Base-by-base conservation (phyloP, 1,140 invertebrate genomes). In the Drosophila persimilis region DNA sequence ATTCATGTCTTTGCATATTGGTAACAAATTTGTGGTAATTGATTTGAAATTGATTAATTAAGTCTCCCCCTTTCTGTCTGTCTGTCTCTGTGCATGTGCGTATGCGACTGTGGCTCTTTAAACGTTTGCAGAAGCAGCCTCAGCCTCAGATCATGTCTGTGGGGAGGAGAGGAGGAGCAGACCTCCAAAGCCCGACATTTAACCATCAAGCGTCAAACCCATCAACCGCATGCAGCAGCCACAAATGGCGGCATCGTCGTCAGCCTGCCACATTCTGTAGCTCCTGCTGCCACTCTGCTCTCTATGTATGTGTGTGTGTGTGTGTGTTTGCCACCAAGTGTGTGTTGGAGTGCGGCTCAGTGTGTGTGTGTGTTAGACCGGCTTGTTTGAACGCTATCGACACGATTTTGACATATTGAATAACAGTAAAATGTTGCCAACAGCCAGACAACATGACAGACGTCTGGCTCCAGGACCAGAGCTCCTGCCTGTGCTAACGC, bases 321-420 rank as follows among this genome's bases (percentile, higher is more conserved):
- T 35, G 8, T 35, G 31, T 17, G 26, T 15, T 35, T 31, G 11
- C 35, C 46, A 13, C 39, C 20, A 63, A 45, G 24, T 67, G 53
- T 13, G 11, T 17, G 26, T 13, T 35, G 17, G 11, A 45, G 24
- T 67, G 53, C 17, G 44, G 52, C 20, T 3, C 39, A 13, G 31
- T 7, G 54, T 31, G 35, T 29, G 59, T 52, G 11, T 39, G 15
- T 39, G 35, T 39, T 39, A 39, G 35, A 13, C 11, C 35, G 59
- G 61, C 76, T 67, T 80, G 76, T 84, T 88, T 84, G 64, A 88
- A 79, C 75, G 79, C 80, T 89, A 89, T 89, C 85, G 84, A 89
- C 84, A 89, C 84, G 77, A 89, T 83, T 85, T 89, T 84, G 84
- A 89, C 84, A 89, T 89, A 89, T 89, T 89, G 84, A 89, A 89